Conservation (phyloP, 2,888 invertebrate genomes). For the Endotricha flammealis region DNA sequence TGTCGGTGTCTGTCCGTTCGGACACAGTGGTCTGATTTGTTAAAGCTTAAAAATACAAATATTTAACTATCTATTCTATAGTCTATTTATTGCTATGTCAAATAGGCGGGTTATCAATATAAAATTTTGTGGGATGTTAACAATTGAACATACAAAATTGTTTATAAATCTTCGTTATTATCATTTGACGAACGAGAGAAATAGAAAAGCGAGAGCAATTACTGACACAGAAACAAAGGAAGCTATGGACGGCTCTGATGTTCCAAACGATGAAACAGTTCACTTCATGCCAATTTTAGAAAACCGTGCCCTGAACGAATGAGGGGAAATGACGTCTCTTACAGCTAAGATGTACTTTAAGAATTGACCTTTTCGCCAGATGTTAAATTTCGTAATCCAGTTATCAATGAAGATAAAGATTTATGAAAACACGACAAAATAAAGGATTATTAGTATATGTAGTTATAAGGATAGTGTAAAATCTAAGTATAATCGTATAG, state of each 20-base stretch:
- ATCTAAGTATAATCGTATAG: constrained; percentile 43
- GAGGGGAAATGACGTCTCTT: constrained; percentile 15
- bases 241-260: constrained; percentile 58
- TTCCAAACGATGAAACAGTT: constrained; percentile 20
- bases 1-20: constrained; percentile 15
- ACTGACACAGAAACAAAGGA: constrained; percentile 24
- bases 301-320: constrained; percentile 32
- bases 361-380: constrained; percentile 39
- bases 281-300: constrained; percentile 8
- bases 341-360: constrained; percentile 26
- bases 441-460: constrained; percentile 18
- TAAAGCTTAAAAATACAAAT: constrained; percentile 63
- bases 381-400: constrained; percentile 20
- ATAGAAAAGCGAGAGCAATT: constrained; percentile 27
- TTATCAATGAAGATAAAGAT: constrained; percentile 24
- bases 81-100: constrained; percentile 76
- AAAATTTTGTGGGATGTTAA: constrained; percentile 54
- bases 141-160: constrained; percentile 46
- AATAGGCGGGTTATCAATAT: constrained; percentile 74
- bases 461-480: constrained; percentile 44
- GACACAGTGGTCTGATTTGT: constrained; percentile 40
- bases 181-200: constrained; percentile 17
- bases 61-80: constrained; percentile 72
- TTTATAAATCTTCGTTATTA: constrained; percentile 15
- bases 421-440: constrained; percentile 17